Percentiles rank a stretch among this genome's conserved stretches.
phyloP scores from a whole-genome alignment of 2,797 vertebrate species.

The Vultur gryphus region DNA sequence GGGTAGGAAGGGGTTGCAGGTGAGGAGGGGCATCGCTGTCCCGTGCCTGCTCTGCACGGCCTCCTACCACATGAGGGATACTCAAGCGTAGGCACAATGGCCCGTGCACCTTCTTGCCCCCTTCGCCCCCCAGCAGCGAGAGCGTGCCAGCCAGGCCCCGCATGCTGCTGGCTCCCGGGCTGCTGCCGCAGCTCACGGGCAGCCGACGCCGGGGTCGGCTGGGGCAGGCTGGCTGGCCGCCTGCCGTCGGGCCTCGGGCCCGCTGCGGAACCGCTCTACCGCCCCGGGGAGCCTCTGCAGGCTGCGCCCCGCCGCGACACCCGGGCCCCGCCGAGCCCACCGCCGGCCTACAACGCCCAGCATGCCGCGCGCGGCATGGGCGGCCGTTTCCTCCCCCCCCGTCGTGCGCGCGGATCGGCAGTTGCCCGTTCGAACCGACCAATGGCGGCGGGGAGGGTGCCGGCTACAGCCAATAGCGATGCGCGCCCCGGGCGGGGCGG shows the following conservation, averaged over 20 bases:
- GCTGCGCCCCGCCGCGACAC: too few species aligned
- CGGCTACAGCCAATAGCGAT: not conserved
- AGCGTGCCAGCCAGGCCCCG: not conserved
- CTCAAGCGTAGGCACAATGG: not conserved
- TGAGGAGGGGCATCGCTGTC: not conserved
- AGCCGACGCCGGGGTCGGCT: not conserved
- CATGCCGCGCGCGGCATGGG: not conserved
- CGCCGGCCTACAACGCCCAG: not conserved
- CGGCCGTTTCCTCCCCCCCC: accelerated
- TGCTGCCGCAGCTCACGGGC: not conserved
- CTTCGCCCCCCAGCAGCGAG: not conserved
- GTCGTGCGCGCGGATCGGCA: not conserved
- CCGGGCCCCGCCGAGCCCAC: not conserved
- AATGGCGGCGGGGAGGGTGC: not conserved
- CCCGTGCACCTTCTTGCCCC: not conserved
- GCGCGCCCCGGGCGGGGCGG: accelerated
- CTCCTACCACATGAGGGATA: accelerated
- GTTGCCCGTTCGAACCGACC: slow-evolving; percentile 32
- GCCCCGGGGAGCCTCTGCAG: too few species aligned
- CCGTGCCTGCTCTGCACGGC: not conserved
- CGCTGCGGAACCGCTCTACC: not conserved
- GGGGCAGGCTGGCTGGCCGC: not conserved
- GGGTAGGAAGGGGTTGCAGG: not conserved
- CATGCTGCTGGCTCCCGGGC: not conserved
- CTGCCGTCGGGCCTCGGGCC: not conserved